Percentiles rank a stretch among this genome's conserved stretches.
Evolutionary conservation across 2,113 vertebrate species (phyloP).

Genomic region (Neoarius graeffei): DNA sequence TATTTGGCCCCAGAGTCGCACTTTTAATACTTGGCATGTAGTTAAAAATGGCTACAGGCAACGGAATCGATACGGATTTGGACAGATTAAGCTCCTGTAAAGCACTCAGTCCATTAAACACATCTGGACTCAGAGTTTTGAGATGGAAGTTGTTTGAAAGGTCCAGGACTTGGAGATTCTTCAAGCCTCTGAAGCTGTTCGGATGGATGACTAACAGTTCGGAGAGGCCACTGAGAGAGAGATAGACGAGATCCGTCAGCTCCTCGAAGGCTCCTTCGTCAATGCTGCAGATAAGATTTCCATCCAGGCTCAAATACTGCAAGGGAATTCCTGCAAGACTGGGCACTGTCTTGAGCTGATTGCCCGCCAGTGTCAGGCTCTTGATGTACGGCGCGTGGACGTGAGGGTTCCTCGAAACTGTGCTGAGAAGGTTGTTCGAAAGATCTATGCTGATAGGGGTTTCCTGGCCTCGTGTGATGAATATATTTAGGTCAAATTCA

Average conservation of each 20-base stretch:
- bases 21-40: slow-evolving; percentile 87
- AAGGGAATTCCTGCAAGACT: slow-evolving; percentile 79
- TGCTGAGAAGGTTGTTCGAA: slow-evolving; percentile 81
- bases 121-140: slow-evolving; percentile 70
- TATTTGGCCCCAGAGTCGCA: slow-evolving; percentile 74
- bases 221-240: slow-evolving; percentile 81
- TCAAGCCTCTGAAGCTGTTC: slow-evolving; percentile 77
- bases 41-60: slow-evolving; percentile 78
- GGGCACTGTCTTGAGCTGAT: slow-evolving; percentile 76
- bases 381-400: slow-evolving; percentile 75
- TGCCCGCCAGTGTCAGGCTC: slow-evolving; percentile 85
- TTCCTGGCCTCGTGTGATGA: slow-evolving; percentile 78
- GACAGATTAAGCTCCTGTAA: slow-evolving; percentile 90
- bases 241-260: slow-evolving; percentile 80
- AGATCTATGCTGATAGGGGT: slow-evolving; percentile 84
- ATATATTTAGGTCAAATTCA: slow-evolving; percentile 77
- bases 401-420: slow-evolving; percentile 57
- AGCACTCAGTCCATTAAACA: slow-evolving; percentile 80
- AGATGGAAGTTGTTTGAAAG: slow-evolving; percentile 83
- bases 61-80: slow-evolving; percentile 71
- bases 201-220: slow-evolving; percentile 74
- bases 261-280: slow-evolving; percentile 75
- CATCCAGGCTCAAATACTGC: slow-evolving; percentile 86
- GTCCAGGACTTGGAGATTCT: slow-evolving; percentile 86
- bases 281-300: slow-evolving; percentile 78